A percentile compares a stretch with the other conserved stretches of the same genome.
Conservation (phyloP, 2,888 invertebrate species). For the Artemia sinica region DNA sequence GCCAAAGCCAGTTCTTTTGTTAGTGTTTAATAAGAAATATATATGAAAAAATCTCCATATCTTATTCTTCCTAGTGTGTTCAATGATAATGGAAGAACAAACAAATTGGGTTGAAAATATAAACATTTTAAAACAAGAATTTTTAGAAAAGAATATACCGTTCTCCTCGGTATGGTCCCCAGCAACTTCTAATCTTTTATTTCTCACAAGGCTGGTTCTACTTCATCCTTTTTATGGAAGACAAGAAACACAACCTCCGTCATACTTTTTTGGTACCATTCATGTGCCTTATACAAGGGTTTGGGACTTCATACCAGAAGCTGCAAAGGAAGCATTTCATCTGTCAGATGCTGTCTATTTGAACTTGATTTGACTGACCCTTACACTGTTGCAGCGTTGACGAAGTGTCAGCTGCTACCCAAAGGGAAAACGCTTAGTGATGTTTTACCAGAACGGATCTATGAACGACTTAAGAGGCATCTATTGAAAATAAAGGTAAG, state of each 20-base stretch:
- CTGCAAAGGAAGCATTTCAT: slow-evolving; percentile 36
- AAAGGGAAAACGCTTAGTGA: slow-evolving; percentile 28
- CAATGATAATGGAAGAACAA: no score
- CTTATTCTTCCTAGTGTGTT: no score
- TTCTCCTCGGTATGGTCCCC: no score
- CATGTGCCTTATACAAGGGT: slow-evolving; percentile 40
- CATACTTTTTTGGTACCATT: slow-evolving; percentile 40
- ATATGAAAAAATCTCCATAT: no score
- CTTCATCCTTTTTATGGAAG: slow-evolving; percentile 27
- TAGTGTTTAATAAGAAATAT: no score
- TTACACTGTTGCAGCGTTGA: slow-evolving; percentile 34
- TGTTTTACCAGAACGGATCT: slow-evolving; percentile 34
- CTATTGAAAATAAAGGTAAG: slow-evolving; percentile 32
- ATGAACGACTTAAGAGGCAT: slow-evolving; percentile 34
- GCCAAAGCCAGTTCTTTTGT: no score
- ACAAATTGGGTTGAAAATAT: no score
- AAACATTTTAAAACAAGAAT: no score
- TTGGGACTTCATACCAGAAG: slow-evolving; percentile 38
- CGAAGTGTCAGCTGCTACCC: slow-evolving; percentile 36
- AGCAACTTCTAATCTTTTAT: no score
- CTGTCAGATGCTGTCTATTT: slow-evolving; percentile 34
- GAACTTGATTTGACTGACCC: slow-evolving; percentile 39
- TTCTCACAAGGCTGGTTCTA: neutral
- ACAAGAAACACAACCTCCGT: slow-evolving; percentile 28
- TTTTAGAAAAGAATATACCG: no score